Evolutionary conservation across 2,113 vertebrate species (phyloP).

Genomic region (Heterotilapia buettikoferi): DNA sequence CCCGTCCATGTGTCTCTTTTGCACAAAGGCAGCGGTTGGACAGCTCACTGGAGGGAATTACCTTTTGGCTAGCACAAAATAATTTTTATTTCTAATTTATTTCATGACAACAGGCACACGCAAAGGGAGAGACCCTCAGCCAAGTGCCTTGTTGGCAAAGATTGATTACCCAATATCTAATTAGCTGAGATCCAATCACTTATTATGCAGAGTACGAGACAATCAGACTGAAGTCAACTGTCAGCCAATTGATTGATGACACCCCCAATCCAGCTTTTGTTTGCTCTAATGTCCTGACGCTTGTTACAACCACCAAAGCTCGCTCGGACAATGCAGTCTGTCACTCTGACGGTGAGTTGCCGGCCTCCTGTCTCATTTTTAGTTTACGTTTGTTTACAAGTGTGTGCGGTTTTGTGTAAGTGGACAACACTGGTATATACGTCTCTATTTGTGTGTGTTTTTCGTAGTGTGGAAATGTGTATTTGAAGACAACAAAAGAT

Average conservation of each 20-base stretch:
- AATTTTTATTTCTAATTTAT: conserved; percentile 70
- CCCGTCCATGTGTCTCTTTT: conserved; percentile 65
- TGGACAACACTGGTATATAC: neutral
- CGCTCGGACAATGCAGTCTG: conserved; percentile 87
- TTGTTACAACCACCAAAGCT: conserved; percentile 98
- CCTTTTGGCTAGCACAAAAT: conserved; percentile 69
- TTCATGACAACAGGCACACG: conserved; percentile 69
- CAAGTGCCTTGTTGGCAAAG: conserved; percentile 98
- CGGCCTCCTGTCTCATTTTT: conserved; percentile 52
- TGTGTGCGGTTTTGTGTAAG: neutral
- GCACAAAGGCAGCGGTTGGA: conserved; percentile 59
- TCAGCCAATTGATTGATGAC: conserved; percentile 97
- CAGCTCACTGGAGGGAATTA: conserved; percentile 76
- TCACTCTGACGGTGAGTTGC: conserved; percentile 81
- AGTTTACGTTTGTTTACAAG: neutral
- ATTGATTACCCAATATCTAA: conserved; percentile 99
- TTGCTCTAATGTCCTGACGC: conserved; percentile 91
- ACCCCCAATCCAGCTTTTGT: conserved; percentile 91
- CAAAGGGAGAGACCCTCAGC: conserved; percentile 63
- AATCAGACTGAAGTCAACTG: conserved; percentile 98
- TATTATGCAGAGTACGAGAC: conserved; percentile 99
- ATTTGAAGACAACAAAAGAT: conserved; percentile 62
- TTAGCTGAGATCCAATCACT: conserved; percentile 99
- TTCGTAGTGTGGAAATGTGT: conserved; percentile 23
- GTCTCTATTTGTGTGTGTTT: neutral